Conservation (phyloP, 2,888 invertebrate genomes). For the Torymus tubicola region DNA sequence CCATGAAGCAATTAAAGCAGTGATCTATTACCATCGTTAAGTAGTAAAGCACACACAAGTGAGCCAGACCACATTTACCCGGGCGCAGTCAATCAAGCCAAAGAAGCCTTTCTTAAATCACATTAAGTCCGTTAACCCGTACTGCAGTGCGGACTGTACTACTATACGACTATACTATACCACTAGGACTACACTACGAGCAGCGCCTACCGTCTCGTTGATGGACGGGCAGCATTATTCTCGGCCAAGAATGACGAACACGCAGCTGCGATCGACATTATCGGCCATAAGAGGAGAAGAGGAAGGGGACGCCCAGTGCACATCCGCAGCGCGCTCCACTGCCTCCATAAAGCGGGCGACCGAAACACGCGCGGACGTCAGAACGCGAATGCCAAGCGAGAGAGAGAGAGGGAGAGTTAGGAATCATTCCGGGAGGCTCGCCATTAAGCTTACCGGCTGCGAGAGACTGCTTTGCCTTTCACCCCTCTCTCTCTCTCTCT, state of each 20-base stretch:
- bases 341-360: slow-evolving; percentile 20
- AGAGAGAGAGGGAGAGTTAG: not conserved
- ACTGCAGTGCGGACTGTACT: no score
- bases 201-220: not conserved
- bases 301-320: no score
- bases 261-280: slow-evolving; percentile 42
- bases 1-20: no score
- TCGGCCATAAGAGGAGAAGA: not conserved
- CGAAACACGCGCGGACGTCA: slow-evolving; percentile 3
- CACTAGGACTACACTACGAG: not conserved
- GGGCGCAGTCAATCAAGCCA: no score
- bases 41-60: no score
- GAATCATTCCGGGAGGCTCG: slow-evolving; percentile 30
- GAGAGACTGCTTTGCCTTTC: not conserved
- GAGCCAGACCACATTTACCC: no score
- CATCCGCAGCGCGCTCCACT: not conserved
- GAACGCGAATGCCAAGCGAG: slow-evolving; percentile 15
- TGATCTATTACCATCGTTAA: no score
- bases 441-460: slow-evolving; percentile 29
- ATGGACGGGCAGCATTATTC: slow-evolving; percentile 3
- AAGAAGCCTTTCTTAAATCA: no score
- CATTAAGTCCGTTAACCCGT: no score
- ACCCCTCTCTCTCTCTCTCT: not conserved
- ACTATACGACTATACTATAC: not conserved
- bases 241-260: not conserved